phyloP scores from a whole-genome alignment of 1,140 invertebrate genomes.

The Platorchestia sp. region DNA sequence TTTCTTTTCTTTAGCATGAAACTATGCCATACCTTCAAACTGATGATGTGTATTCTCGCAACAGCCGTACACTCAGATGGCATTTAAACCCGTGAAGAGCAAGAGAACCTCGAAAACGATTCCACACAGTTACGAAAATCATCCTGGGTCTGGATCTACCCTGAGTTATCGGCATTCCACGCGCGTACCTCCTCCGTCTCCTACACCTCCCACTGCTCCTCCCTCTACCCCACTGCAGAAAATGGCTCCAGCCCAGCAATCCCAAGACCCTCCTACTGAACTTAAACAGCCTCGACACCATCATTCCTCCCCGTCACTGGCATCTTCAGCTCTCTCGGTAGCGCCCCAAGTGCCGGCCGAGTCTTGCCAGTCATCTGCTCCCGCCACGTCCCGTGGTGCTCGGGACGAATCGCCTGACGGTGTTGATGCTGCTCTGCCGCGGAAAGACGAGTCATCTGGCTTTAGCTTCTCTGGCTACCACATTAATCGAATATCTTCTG shows the following conservation, averaged over 20 bases:
- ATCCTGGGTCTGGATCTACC: neutral
- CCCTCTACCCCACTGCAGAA: neutral
- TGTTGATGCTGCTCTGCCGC: neutral
- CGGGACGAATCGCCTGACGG: neutral
- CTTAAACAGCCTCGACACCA: neutral
- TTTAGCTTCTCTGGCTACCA: constrained; percentile 30
- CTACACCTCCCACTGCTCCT: constrained; percentile 30
- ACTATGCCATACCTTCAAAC: neutral
- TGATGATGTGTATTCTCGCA: neutral
- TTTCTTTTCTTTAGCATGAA: neutral
- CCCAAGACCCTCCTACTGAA: neutral
- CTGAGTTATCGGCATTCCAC: neutral
- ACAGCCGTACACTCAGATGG: constrained; percentile 52
- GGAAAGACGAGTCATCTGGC: constrained; percentile 18
- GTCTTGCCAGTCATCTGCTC: neutral
- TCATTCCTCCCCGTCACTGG: neutral
- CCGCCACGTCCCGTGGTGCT: neutral
- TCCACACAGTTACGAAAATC: constrained; percentile 55
- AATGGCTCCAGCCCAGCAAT: neutral
- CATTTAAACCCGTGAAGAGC: constrained; percentile 59
- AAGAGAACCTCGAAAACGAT: constrained; percentile 56
- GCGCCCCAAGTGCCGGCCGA: neutral
- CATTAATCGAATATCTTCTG: constrained; percentile 26
- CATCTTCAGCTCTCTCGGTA: neutral
- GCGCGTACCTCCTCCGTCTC: neutral